Conservation (phyloP, 2,113 vertebrate species). For the Fukomys damarensis region DNA sequence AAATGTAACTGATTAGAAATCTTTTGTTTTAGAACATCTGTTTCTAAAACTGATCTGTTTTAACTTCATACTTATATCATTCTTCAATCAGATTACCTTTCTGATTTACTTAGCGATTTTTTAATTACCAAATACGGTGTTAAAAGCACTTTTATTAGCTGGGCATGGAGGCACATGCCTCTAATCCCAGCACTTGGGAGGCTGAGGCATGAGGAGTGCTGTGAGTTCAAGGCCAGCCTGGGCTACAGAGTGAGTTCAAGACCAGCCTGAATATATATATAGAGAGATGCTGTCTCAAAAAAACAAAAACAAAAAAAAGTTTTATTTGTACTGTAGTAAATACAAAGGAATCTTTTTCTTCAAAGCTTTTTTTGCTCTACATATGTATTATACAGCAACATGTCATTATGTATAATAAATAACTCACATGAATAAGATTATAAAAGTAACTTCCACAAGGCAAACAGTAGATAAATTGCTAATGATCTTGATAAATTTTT, state of each 20-base stretch:
- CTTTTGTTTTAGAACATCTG: not conserved
- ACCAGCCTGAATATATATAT: not conserved
- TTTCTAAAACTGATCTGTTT: slow-evolving; percentile 42
- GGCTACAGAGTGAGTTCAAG: not conserved
- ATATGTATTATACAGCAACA: not conserved
- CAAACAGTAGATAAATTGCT: not conserved
- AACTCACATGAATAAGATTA: slow-evolving; percentile 3
- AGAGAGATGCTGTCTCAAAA: not conserved
- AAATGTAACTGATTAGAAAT: slow-evolving; percentile 35
- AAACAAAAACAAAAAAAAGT: not conserved
- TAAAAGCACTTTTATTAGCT: not conserved
- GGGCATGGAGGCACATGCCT: not conserved
- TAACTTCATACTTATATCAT: not conserved
- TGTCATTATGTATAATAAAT: not conserved
- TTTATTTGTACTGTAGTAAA: not conserved
- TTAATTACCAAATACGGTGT: not conserved
- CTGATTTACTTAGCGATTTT: not conserved
- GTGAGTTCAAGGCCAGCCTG: not conserved
- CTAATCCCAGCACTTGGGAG: not conserved
- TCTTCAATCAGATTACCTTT: not conserved
- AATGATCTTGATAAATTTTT: slow-evolving; percentile 9
- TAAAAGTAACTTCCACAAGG: not conserved
- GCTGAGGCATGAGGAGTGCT: not conserved
- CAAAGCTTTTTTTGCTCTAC: not conserved
- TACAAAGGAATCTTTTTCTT: slow-evolving; percentile 39